Conservation (phyloP, 2,888 invertebrate genomes). For the Ichneumon xanthorius region DNA sequence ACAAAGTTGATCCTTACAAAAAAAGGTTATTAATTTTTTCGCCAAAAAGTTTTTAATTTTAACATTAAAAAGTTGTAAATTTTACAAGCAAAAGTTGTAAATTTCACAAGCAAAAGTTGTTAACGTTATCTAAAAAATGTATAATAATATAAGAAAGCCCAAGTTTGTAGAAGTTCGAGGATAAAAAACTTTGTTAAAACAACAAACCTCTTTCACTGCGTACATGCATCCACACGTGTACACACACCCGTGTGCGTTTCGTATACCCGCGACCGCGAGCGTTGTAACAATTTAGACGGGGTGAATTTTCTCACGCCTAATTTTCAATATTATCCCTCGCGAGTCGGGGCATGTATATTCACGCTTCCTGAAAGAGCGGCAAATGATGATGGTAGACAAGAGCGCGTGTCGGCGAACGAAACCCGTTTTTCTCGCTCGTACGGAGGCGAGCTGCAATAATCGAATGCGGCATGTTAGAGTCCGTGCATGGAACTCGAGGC, state of each 20-base stretch:
- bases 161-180: too few relatives aligned
- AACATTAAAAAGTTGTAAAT: too few relatives aligned
- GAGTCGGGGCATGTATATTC: slow-evolving; percentile 14
- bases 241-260: background rate
- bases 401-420: slow-evolving; percentile 58
- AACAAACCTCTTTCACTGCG: too few relatives aligned
- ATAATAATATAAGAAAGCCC: too few relatives aligned
- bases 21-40: too few relatives aligned
- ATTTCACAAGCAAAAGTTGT: too few relatives aligned
- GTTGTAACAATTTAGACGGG: slow-evolving; percentile 34
- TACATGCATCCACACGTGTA: background rate
- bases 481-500: slow-evolving; percentile 13
- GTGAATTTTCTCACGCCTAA: slow-evolving; percentile 58
- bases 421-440: slow-evolving; percentile 56
- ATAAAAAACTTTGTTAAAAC: too few relatives aligned
- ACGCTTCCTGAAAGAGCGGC: slow-evolving; percentile 52
- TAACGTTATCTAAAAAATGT: too few relatives aligned
- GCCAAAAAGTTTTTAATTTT: too few relatives aligned
- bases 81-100: too few relatives aligned
- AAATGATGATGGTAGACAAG: slow-evolving; percentile 64
- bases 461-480: slow-evolving; percentile 51
- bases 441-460: slow-evolving; percentile 49
- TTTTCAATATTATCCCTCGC: slow-evolving; percentile 57
- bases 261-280: slow-evolving; percentile 2
- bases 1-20: too few relatives aligned